These are phyloP conservation scores for Grallaria varia DNA, from an alignment of 2,113 vertebrate genomes.

Conservation along the genomic window DNA sequence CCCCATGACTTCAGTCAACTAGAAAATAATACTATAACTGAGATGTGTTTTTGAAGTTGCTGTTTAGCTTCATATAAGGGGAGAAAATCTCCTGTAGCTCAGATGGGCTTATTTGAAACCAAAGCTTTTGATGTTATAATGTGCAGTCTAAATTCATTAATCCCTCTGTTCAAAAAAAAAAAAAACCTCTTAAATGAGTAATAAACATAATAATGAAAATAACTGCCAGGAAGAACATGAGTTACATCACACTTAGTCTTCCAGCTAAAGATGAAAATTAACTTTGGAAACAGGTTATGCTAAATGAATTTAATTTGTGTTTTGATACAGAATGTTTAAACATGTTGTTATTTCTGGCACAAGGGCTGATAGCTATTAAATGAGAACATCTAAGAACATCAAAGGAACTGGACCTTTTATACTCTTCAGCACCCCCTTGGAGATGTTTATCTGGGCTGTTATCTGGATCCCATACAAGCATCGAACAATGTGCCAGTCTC, in stretches of 20 bases:
- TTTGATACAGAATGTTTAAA: conserved; percentile 72
- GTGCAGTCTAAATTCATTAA: conserved; percentile 68
- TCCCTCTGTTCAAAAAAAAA: conserved; percentile 27
- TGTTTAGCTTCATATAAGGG: conserved; percentile 50
- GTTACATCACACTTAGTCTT: conserved; percentile 56
- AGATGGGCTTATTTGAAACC: conserved; percentile 62
- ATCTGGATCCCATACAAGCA: conserved; percentile 76
- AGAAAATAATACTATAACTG: conserved; percentile 58
- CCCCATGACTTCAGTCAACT: conserved; percentile 48
- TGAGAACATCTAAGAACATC: conserved; percentile 76
- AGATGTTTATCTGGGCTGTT: conserved; percentile 82
- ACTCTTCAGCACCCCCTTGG: conserved; percentile 67
- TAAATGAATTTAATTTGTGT: conserved; percentile 65
- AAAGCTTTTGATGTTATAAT: conserved; percentile 71
- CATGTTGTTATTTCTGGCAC: conserved; percentile 81
- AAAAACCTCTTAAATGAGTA: conserved; percentile 64
- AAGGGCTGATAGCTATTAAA: conserved; percentile 72
- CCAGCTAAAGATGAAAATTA: conserved; percentile 55
- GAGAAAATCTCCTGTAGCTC: conserved; percentile 63
- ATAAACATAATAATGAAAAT: conserved; percentile 73
- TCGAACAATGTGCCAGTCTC: conserved; percentile 72
- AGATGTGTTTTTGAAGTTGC: conserved; percentile 59
- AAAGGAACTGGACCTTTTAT: conserved; percentile 75
- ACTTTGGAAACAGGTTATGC: conserved; percentile 55
- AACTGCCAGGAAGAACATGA: conserved; percentile 59